Percentiles rank a stretch among this genome's conserved stretches.
Conservation (phyloP, 1,140 invertebrate genomes). For the Penaeus japonicus region DNA sequence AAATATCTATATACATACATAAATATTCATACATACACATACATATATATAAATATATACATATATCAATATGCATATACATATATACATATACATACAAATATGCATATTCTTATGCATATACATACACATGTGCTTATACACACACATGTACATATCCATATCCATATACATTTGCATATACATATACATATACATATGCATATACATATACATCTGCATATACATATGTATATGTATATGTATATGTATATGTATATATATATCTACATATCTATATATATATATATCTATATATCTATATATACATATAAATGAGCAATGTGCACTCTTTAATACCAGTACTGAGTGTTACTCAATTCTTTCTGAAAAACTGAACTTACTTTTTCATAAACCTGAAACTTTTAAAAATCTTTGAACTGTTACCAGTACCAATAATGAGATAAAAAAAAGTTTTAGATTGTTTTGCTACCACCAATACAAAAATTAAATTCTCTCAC, state of each 20-base stretch:
- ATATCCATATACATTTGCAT: slow-evolving; percentile 19
- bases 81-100: too few relatives aligned
- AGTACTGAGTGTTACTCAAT: not conserved
- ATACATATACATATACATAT: slow-evolving; percentile 29
- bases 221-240: not conserved
- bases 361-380: not conserved
- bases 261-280: slow-evolving; percentile 16
- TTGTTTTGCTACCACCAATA: not conserved
- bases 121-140: not conserved
- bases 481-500: slow-evolving; percentile 23
- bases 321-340: not conserved
- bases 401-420: too few relatives aligned
- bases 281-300: slow-evolving; percentile 22
- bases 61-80: too few relatives aligned
- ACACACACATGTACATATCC: not conserved
- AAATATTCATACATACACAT: too few relatives aligned
- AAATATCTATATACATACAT: too few relatives aligned
- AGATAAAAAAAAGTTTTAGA: too few relatives aligned
- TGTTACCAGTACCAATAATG: too few relatives aligned
- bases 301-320: not conserved
- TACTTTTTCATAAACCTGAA: too few relatives aligned
- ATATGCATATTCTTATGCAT: too few relatives aligned
- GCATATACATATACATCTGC: slow-evolving; percentile 20
- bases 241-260: not conserved
- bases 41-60: too few relatives aligned